Conservation (phyloP, 2,113 vertebrate genomes). For the Mustela lutreola region DNA sequence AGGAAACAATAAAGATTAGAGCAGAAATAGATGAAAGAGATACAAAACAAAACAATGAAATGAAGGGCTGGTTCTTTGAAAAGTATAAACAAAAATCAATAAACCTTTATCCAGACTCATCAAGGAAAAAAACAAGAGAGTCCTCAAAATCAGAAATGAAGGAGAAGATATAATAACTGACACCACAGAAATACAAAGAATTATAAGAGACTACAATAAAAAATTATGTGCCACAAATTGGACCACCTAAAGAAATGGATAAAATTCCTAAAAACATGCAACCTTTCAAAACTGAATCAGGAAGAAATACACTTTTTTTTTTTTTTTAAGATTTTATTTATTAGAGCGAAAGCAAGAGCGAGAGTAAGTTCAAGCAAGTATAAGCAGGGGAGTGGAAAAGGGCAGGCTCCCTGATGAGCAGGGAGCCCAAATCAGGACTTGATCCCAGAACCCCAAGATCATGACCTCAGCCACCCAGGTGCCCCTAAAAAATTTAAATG, state of each 20-base stretch:
- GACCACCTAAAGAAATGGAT: not conserved
- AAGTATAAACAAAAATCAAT: not conserved
- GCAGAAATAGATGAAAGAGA: not conserved
- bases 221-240: not conserved
- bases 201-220: not conserved
- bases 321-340: not conserved
- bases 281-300: not conserved
- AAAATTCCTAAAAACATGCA: not conserved
- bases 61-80: not conserved
- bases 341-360: not conserved
- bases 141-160: not conserved
- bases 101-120: not conserved
- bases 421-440: not conserved
- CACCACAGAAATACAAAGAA: not conserved
- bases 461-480: not conserved
- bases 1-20: not conserved
- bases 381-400: not conserved
- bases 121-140: not conserved
- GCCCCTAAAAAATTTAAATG: not conserved
- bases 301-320: not conserved
- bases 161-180: not conserved
- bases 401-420: not conserved
- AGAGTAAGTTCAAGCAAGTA: not conserved
- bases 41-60: not conserved
- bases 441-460: not conserved